A percentile compares a stretch with the other conserved stretches of the same genome.
These are phyloP conservation scores for Cynodonichthys magdalenae DNA, from an alignment of 2,797 vertebrate species.

Conservation along the genomic window DNA sequence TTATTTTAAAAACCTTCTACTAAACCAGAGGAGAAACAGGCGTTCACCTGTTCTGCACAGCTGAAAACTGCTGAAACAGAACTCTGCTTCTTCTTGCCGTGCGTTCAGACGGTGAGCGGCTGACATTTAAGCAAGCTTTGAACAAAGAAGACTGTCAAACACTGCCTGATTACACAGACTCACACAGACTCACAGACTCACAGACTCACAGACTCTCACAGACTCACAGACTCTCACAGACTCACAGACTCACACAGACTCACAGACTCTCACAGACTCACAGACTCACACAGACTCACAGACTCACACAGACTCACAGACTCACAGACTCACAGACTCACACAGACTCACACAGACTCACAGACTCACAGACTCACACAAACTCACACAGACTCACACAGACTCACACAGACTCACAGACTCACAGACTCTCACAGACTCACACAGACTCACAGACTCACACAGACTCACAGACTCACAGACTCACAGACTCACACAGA, in stretches of 20 bases:
- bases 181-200: too few relatives aligned
- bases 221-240: constrained; percentile 4
- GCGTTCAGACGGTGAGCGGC: constrained; percentile 21
- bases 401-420: constrained; percentile 25
- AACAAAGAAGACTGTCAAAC: constrained; percentile 47
- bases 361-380: too few relatives aligned
- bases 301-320: constrained; percentile 28
- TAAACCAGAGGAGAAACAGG: constrained; percentile 8
- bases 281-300: too few relatives aligned
- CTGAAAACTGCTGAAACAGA: constrained; percentile 15
- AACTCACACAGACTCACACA: too few relatives aligned
- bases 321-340: too few relatives aligned
- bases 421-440: too few relatives aligned
- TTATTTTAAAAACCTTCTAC: constrained; percentile 8
- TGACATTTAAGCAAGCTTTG: constrained; percentile 41
- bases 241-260: constrained; percentile 25
- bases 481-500: constrained; percentile 27
- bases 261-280: too few relatives aligned
- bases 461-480: too few relatives aligned
- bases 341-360: constrained; percentile 25
- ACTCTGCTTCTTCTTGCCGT: constrained; percentile 18
- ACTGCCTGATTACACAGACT: constrained; percentile 42
- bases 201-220: constrained; percentile 20
- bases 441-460: constrained; percentile 26
- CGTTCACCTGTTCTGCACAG: not conserved